These are phyloP conservation scores for Digitonthophagus gazella DNA, from an alignment of 2,888 invertebrate species.

Conservation along the genomic window DNA sequence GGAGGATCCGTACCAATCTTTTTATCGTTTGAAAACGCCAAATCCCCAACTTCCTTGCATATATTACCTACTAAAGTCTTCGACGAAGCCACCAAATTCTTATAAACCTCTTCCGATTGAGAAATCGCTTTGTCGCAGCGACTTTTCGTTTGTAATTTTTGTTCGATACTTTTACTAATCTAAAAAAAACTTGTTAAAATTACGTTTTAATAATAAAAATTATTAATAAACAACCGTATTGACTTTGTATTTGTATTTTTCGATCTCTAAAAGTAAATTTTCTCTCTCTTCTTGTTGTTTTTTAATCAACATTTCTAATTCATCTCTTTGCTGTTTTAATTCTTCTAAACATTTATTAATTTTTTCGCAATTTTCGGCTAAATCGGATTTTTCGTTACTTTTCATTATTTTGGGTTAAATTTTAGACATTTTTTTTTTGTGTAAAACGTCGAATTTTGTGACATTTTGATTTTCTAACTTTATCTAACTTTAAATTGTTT, in stretches of 20 bases:
- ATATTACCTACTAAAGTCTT: slow-evolving; percentile 37
- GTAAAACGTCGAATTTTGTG: not conserved
- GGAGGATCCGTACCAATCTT: slow-evolving; percentile 41
- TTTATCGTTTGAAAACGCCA: slow-evolving; percentile 44
- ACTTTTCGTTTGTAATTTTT: slow-evolving; percentile 39
- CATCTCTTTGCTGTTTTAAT: slow-evolving; percentile 41
- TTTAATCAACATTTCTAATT: slow-evolving; percentile 39
- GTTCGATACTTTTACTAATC: slow-evolving; percentile 42
- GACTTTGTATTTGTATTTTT: slow-evolving; percentile 44
- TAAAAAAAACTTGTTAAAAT: slow-evolving; percentile 23
- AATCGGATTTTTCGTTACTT: slow-evolving; percentile 26
- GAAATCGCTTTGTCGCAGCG: slow-evolving; percentile 43
- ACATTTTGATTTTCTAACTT: not conserved
- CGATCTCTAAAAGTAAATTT: slow-evolving; percentile 41
- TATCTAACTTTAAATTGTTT: not conserved
- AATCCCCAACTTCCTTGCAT: slow-evolving; percentile 36
- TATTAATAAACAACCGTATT: slow-evolving; percentile 37
- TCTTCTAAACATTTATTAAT: slow-evolving; percentile 40
- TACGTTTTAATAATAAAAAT: not conserved
- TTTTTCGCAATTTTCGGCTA: slow-evolving; percentile 40
- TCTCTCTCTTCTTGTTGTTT: slow-evolving; percentile 43
- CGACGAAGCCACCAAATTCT: slow-evolving; percentile 40
- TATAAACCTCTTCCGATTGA: slow-evolving; percentile 42
- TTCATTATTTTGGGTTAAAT: not conserved
- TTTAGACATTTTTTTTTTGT: not conserved